Evolutionary conservation across 2,113 vertebrate species (phyloP).

Genomic region (Bubo scandiacus): DNA sequence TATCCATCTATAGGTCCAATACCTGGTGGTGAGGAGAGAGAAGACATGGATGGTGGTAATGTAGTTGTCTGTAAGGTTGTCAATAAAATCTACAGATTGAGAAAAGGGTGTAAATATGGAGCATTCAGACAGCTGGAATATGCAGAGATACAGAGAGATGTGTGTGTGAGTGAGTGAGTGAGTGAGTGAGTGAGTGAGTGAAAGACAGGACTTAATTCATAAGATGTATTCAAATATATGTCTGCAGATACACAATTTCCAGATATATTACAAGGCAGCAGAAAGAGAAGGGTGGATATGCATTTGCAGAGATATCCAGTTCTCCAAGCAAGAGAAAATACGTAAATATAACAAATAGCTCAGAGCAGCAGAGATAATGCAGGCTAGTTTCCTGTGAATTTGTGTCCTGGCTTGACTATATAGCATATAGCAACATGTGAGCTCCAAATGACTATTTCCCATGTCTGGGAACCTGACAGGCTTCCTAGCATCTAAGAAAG

Average conservation of each 20-base stretch:
- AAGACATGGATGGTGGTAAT: neutral
- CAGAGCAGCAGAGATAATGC: neutral
- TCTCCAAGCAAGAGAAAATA: neutral
- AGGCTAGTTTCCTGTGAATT: neutral
- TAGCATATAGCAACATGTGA: neutral
- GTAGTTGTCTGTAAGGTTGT: neutral
- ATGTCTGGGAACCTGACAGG: neutral
- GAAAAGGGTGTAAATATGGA: neutral
- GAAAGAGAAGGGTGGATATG: neutral
- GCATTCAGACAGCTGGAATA: neutral
- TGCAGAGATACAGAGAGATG: neutral
- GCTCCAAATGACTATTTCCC: neutral
- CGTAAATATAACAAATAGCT: neutral
- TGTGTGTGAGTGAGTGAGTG: too few species aligned
- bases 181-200: neutral
- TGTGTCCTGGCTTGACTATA: neutral
- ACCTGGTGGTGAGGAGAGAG: neutral
- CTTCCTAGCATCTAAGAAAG: neutral
- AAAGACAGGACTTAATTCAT: neutral
- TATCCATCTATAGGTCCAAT: neutral
- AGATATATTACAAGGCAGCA: neutral
- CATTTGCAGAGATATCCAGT: neutral
- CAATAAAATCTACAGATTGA: neutral
- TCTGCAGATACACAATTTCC: slow-evolving; percentile 1
- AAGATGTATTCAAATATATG: neutral